Percentiles rank a stretch among this genome's conserved stretches.
These are phyloP conservation scores for Numenius phaeopus DNA, from an alignment of 2,797 vertebrate species.

Conservation along the genomic window DNA sequence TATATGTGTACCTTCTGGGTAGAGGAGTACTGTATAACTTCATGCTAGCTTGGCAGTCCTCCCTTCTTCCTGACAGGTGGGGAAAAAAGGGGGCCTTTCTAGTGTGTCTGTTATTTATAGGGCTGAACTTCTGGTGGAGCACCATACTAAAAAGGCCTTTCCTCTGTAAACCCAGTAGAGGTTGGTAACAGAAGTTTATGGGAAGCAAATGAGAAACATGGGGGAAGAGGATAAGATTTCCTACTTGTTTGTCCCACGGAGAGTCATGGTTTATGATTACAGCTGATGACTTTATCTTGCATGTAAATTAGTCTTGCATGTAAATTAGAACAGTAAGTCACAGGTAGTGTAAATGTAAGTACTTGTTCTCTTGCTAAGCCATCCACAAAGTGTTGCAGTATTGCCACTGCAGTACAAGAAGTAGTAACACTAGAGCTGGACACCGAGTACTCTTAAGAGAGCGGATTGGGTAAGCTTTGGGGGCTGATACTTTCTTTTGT, in stretches of 20 bases:
- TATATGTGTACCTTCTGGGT: neutral
- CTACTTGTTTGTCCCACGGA: neutral
- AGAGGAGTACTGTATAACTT: neutral
- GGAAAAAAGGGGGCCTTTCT: neutral
- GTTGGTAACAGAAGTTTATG: neutral
- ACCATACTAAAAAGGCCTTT: neutral
- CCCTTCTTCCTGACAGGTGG: neutral
- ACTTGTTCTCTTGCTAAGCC: neutral
- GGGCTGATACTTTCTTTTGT: neutral
- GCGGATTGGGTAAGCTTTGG: neutral
- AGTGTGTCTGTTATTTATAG: neutral
- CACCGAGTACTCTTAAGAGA: neutral
- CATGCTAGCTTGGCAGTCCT: neutral
- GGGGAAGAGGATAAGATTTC: neutral
- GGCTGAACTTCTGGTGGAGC: neutral
- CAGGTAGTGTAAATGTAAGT: neutral
- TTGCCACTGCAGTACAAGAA: neutral
- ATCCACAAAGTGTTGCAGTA: rapidly evolving
- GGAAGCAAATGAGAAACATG: neutral
- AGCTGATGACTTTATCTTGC: neutral
- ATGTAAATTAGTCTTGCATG: neutral
- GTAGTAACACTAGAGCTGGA: neutral
- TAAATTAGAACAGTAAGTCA: neutral
- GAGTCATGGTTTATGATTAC: neutral
- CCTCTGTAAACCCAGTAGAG: neutral